Evolutionary conservation across 1,140 invertebrate species (phyloP).

Genomic region (Zaprionus capensis): DNA sequence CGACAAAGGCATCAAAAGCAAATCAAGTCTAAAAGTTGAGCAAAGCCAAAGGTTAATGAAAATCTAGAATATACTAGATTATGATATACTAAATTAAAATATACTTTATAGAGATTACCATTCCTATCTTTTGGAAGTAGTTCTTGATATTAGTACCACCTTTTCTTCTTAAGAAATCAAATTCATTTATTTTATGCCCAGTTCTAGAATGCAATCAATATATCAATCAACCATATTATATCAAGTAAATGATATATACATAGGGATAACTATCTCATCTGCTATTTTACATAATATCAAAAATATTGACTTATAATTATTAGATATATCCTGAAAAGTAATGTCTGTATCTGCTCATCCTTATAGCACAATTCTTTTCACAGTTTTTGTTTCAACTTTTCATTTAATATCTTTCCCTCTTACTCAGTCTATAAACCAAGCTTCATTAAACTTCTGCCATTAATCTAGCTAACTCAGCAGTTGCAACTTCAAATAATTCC

Average conservation of each 20-base stretch:
- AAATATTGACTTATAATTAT: too few species aligned
- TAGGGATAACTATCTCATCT: too few species aligned
- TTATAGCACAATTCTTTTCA: too few species aligned
- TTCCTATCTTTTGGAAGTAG: neutral
- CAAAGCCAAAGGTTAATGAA: neutral
- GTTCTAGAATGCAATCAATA: too few species aligned
- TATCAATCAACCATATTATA: too few species aligned
- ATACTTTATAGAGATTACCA: neutral
- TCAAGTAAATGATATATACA: too few species aligned
- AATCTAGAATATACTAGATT: neutral
- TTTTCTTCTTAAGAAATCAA: neutral
- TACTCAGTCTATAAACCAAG: neutral
- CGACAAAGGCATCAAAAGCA: conserved; percentile 3
- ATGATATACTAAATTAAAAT: neutral
- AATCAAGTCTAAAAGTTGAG: conserved; percentile 4
- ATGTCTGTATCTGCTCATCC: too few species aligned
- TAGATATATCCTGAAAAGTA: too few species aligned
- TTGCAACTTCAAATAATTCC: neutral
- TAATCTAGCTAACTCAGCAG: neutral
- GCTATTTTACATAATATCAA: accelerated
- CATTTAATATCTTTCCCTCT: too few species aligned
- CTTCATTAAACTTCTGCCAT: neutral
- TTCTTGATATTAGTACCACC: neutral
- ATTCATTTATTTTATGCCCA: neutral
- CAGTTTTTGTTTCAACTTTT: too few species aligned